Evolutionary conservation across 2,797 vertebrate genomes (phyloP).

Genomic region (Iguana delicatissima): DNA sequence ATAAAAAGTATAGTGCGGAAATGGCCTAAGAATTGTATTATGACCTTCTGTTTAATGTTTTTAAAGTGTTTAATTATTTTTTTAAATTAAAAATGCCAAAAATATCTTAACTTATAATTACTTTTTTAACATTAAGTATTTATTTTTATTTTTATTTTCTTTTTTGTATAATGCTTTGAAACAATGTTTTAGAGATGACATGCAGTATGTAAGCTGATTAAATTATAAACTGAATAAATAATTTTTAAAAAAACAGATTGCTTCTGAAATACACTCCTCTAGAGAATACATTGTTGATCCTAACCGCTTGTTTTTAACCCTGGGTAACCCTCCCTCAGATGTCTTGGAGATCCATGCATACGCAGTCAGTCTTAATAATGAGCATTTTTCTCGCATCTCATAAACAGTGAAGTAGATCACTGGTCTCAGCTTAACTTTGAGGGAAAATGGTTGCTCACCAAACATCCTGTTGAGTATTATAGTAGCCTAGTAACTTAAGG

Average conservation of each 20-base stretch:
- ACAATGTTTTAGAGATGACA: too few relatives aligned
- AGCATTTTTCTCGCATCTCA: conserved; percentile 6
- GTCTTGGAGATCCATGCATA: not conserved
- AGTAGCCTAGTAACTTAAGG: conserved; percentile 74
- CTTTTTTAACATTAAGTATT: too few relatives aligned
- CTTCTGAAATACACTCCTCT: not conserved
- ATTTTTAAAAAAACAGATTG: not conserved
- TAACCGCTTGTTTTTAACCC: not conserved
- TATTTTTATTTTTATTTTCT: too few relatives aligned
- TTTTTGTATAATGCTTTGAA: too few relatives aligned
- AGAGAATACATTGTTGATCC: not conserved
- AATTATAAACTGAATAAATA: not conserved
- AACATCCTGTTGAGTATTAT: conserved; percentile 52
- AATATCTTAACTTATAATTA: too few relatives aligned
- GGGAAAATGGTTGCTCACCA: conserved; percentile 48
- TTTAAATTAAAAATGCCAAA: too few relatives aligned
- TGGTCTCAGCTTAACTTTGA: not conserved
- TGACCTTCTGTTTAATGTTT: too few relatives aligned
- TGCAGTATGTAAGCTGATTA: not conserved
- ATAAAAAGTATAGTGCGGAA: too few relatives aligned
- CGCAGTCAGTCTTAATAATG: not conserved
- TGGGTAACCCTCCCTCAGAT: not conserved
- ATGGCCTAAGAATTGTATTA: too few relatives aligned
- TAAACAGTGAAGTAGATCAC: conserved; percentile 33
- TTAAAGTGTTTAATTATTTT: too few relatives aligned